Evolutionary conservation across 1,140 invertebrate species (phyloP), one percentile per base, ranked within the genome.

Genomic region (Drosophila baimaii): DNA sequence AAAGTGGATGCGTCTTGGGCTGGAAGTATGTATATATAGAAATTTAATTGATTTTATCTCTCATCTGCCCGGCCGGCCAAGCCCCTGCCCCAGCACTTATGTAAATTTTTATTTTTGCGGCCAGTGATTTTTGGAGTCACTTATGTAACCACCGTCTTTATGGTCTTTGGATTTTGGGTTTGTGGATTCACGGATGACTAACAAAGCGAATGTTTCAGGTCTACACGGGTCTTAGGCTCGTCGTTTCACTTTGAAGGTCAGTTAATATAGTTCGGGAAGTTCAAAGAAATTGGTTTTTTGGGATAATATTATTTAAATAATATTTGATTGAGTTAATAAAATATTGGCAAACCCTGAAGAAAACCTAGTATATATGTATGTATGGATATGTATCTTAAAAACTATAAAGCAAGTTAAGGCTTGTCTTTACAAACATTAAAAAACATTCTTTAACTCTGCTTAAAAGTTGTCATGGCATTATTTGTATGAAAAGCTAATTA

Each of bases 1-100:
- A 96, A 90, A 55, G 93, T 74, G 64, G 69, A 64, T 19, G 51
- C 77, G 39, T 64, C 62, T 66, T 70, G 68, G 23, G 84, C 83
- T 88, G 76, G 7, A 71, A 66, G 44, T 47, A 58, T 47, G 44
- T 47, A 58, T 47, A 29, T 4, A 33, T 12, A 35, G 10, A 61
- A 31, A 62, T 52, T 70, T 63, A 69, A 75, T 65, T 59, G 35
- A 66, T 49, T 54, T 27, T 21, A 47, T 27, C 41, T 31, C n/a
- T n/a, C n/a, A n/a, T n/a, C n/a, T n/a, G n/a, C n/a, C n/a, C n/a
- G n/a, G 33, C 15, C 33, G 27, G 27, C 43, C 65, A 3, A 61
- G 33, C 52, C 69, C 68, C 35, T 33, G 68, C 64, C 65, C 33
- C 44, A 70, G 68, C 41, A 71, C 51, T 71, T 72, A 69, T 69